phyloP scores from a whole-genome alignment of 2,888 invertebrate genomes.

The Pseudeuparius sepicola region DNA sequence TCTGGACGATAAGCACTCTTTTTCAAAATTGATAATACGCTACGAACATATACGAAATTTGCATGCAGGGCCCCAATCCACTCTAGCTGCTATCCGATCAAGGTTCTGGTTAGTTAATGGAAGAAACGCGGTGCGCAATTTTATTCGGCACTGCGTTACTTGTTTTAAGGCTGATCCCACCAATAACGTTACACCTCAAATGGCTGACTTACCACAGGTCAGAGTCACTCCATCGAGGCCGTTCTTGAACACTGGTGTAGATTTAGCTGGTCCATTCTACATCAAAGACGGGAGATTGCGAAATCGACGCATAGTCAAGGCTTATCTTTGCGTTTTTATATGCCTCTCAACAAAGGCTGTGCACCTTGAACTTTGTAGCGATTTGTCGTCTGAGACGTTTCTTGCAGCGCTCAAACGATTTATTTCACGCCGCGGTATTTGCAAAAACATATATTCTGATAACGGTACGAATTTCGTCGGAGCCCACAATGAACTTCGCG shows the following conservation, averaged over 20 bases:
- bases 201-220: slow-evolving; percentile 15
- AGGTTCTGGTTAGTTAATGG: slow-evolving; percentile 13
- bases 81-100: slow-evolving; percentile 7
- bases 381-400: slow-evolving; percentile 20
- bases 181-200: slow-evolving; percentile 6
- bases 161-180: slow-evolving; percentile 11
- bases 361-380: slow-evolving; percentile 24
- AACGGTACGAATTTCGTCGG: slow-evolving; percentile 26
- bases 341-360: slow-evolving; percentile 24
- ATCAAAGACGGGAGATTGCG: slow-evolving; percentile 17
- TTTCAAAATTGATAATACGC: slow-evolving; percentile 6
- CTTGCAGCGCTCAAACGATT: slow-evolving; percentile 25
- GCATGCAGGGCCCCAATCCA: slow-evolving; percentile 11
- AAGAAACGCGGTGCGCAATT: slow-evolving; percentile 2
- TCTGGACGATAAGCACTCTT: not conserved
- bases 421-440: slow-evolving; percentile 22
- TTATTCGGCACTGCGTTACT: slow-evolving; percentile 12
- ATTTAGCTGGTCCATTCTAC: slow-evolving; percentile 17
- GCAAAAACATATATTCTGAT: slow-evolving; percentile 22
- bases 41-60: slow-evolving; percentile 7
- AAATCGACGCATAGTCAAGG: slow-evolving; percentile 13
- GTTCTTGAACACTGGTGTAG: slow-evolving; percentile 14
- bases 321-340: slow-evolving; percentile 21
- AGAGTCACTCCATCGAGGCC: slow-evolving; percentile 14
- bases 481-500: slow-evolving; percentile 19